These are phyloP conservation scores for Rhinolophus sinicus DNA, from an alignment of 2,113 vertebrate species.

Conservation along the genomic window DNA sequence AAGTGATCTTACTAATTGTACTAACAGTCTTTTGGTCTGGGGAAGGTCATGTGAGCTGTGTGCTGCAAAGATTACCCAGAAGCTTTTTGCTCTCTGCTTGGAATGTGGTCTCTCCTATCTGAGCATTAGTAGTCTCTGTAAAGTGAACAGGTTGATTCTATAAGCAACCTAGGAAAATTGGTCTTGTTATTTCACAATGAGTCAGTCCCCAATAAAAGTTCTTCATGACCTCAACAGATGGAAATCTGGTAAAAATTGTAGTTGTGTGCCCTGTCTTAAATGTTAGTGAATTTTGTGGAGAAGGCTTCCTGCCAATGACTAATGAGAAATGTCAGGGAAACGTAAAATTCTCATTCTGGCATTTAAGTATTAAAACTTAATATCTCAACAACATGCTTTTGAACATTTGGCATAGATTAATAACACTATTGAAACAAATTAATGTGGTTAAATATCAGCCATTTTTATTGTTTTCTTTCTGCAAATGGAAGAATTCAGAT, in stretches of 20 bases:
- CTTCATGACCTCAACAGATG: constrained; percentile 40
- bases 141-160: not conserved
- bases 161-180: not conserved
- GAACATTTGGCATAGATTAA: constrained; percentile 41
- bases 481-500: not conserved
- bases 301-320: constrained; percentile 39
- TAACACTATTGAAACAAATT: constrained; percentile 33
- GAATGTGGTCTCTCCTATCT: not conserved
- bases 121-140: not conserved
- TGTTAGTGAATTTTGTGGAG: constrained; percentile 41
- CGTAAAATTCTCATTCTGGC: not conserved
- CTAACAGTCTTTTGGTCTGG: not conserved
- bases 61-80: not conserved
- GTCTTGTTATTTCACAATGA: constrained; percentile 18
- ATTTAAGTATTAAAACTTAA: constrained; percentile 56
- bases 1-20: not conserved
- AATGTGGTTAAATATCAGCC: not conserved
- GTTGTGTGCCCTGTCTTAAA: constrained; percentile 41
- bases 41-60: not conserved
- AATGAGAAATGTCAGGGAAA: constrained; percentile 52
- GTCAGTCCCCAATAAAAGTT: constrained; percentile 29
- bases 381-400: constrained; percentile 39
- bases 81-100: not conserved
- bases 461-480: not conserved
- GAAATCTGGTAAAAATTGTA: constrained; percentile 38